Conservation (phyloP, 30 jellyfish, hydroid and myxozoan species). For the Nemopilema nomurai region DNA sequence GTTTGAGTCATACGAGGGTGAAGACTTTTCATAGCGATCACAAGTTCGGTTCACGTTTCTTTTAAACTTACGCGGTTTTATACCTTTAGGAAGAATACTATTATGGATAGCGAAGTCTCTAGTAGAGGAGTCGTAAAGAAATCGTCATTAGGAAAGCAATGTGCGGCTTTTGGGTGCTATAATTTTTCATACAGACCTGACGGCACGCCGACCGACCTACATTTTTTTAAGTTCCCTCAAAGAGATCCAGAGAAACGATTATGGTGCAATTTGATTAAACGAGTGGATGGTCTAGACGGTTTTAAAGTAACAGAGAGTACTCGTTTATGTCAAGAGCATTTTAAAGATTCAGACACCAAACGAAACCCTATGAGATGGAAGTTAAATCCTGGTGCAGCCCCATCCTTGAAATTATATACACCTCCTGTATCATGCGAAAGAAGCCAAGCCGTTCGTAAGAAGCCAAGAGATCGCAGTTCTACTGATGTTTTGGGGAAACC, state of each 20-base stretch:
- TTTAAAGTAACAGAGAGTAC: not conserved
- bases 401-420: not conserved
- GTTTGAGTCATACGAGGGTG: not conserved
- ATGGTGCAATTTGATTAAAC: not conserved
- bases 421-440: not conserved
- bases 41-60: not conserved
- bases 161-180: constrained; percentile 64
- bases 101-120: not conserved
- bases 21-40: not conserved
- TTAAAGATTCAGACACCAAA: not conserved
- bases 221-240: constrained; percentile 53
- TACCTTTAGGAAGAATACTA: not conserved
- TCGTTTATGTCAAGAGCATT: not conserved
- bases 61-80: not conserved
- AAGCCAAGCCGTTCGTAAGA: not conserved
- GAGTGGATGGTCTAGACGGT: not conserved
- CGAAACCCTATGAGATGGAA: not conserved
- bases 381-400: not conserved
- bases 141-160: constrained; percentile 4
- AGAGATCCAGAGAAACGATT: constrained; percentile 28
- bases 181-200: constrained; percentile 18
- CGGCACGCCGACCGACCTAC: constrained; percentile 53
- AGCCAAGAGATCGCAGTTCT: not conserved
- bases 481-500: not conserved
- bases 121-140: not conserved